Evolutionary conservation across 2,113 vertebrate species (phyloP), one percentile per base, ranked within the genome.

Genomic region (Galbula dea): DNA sequence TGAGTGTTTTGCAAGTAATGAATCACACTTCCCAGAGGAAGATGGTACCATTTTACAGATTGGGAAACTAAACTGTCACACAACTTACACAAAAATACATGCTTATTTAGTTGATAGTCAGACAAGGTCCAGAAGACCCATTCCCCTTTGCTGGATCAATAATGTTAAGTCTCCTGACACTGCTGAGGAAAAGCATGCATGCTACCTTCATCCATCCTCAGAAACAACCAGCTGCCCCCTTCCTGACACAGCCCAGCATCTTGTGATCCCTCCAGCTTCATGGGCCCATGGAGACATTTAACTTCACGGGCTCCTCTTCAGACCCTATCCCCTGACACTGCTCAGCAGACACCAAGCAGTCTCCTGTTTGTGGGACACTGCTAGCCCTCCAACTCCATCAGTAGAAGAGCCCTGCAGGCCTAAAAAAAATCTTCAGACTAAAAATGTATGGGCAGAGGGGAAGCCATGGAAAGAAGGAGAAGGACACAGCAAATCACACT

Each of bases 261-360:
- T 86, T 6, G 3, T 15, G 32, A 41, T 52, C 45, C 32, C 23
- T 87, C 51, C 12, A 32, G 20, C 13, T 69, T 61, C 58, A 54
- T 4, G 22, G 20, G 34, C 22, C 41, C 15, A 29, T 15, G 41
- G 27, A 69, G 29, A 12, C 17, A 51, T 46, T 18, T 61, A 18
- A 43, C 7, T 32, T 72, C 32, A 46, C 5, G 9, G 30, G 9
- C 15, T 12, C 30, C 51, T 49, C 24, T 39, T 61, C 67, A 75
- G 66, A 15, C 27, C 30, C 41, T 11, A 61, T 15, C 2, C 27
- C 39, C 22, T 77, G 37, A 15, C 62, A 51, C 57, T 4, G 0
- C 37, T 45, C 3, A 0, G 46, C 21, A 72, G 26, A 39, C 1
- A 5, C 29, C 26, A 5, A 67, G 21, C 2, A 0, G 15, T 65